Evolutionary conservation across 1,140 invertebrate species (phyloP), one percentile per base, ranked within the genome.

Genomic region (Lepidotrigona ventralis): DNA sequence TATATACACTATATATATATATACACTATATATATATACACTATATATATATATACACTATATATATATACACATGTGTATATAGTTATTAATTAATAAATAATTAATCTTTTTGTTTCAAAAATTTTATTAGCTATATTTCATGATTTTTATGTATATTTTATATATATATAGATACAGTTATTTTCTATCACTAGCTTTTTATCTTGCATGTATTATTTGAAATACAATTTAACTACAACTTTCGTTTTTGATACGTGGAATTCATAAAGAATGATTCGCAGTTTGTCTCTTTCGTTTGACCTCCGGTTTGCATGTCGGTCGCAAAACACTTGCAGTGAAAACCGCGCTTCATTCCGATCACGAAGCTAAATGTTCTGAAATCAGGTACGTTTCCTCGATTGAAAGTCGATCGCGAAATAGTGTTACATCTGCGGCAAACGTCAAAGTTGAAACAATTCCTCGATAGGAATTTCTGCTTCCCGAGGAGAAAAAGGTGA

Each of bases 381-480:
- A 84, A 81, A 60, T 84, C 12, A 81, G 71, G 46, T 58, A 64
- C 83, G n/a, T 54, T 84, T 69, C 53, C 23, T 51, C 12, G 14
- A 8, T 85, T 56, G 79, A 76, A 77, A 76, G 46, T 85, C 73
- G 83, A 82, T 60, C n/a, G 19, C 14, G 19, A 69, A 79, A 14
- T 64, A 64, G 21, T 66, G 51, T 66, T 51, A 17, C 71, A 66
- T 84, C 58, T 81, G 83, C n/a, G 63, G 71, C 85, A 73, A 86
- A 86, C 85, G 85, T 86, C 85, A 81, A 79, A 79, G 83, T 81
- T 84, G 71, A 86, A 86, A 81, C 83, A 63, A 69, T 79, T n/a
- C 9, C 14, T 58, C 29, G 17, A 11, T 63, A 17, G 17, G 26
- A 54, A 63, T 53, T 86, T 78, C 46, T 66, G 71, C 53, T 72